Percentiles rank a stretch among this genome's conserved stretches.
Conservation (phyloP, 2,888 invertebrate genomes). For the Pristionchus entomophagus region DNA sequence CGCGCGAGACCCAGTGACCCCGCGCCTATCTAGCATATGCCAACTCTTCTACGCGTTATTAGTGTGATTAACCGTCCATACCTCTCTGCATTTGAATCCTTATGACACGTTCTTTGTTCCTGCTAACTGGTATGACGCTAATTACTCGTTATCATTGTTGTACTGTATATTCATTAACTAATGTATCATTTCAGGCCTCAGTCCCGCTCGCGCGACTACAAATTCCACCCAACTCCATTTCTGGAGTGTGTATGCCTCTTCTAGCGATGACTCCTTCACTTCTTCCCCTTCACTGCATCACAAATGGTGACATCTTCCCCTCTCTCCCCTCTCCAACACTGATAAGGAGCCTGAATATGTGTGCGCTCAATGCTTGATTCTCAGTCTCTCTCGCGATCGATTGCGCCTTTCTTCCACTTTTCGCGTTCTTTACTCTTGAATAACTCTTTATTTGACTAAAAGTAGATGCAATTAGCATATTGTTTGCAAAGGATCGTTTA, state of each 20-base stretch:
- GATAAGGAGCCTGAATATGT: slow-evolving; percentile 41
- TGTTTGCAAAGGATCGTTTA: background rate
- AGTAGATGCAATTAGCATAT: background rate
- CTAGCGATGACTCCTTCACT: background rate
- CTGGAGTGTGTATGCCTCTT: background rate
- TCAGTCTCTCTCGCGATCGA: slow-evolving; percentile 40
- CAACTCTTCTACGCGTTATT: too few relatives aligned
- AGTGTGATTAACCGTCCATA: too few relatives aligned
- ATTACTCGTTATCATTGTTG: too few relatives aligned
- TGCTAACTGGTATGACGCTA: too few relatives aligned
- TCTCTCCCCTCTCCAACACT: background rate
- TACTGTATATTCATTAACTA: too few relatives aligned
- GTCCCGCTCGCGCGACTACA: background rate
- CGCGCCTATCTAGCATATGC: background rate
- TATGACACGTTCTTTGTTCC: background rate
- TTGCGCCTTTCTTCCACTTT: background rate
- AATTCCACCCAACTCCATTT: background rate
- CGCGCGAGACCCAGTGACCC: background rate
- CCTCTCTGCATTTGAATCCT: background rate
- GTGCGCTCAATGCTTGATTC: slow-evolving; percentile 22
- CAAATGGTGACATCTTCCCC: slow-evolving; percentile 33
- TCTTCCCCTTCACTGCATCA: background rate
- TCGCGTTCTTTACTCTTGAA: background rate
- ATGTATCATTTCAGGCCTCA: background rate
- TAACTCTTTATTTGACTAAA: background rate